Percentiles rank a stretch among this genome's conserved stretches.
Conservation (phyloP, 2,113 vertebrate species). For the Alethe castanea region DNA sequence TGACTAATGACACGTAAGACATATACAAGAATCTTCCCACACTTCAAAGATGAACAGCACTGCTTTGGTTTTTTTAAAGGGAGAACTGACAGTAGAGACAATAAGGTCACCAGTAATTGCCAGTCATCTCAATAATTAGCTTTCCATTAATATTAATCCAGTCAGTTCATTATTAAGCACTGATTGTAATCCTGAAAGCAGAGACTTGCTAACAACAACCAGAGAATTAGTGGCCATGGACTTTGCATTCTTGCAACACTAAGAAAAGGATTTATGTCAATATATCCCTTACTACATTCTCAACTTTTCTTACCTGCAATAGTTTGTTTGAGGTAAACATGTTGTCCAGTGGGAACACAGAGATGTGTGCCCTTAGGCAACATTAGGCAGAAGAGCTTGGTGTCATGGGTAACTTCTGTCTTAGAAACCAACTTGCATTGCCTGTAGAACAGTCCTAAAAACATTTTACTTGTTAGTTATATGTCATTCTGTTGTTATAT, state of each 20-base stretch:
- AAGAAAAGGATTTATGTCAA: neutral
- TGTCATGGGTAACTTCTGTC: constrained; percentile 85
- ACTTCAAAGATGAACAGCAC: neutral
- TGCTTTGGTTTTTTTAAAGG: neutral
- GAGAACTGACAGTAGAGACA: neutral
- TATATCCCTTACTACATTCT: neutral
- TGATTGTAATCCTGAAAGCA: neutral
- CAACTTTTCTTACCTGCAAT: constrained; percentile 79
- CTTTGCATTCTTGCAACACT: neutral
- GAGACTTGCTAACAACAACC: neutral
- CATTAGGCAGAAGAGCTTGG: constrained; percentile 79
- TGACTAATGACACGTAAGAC: neutral
- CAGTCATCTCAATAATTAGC: neutral
- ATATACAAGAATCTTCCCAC: neutral
- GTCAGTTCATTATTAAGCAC: neutral
- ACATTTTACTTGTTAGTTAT: neutral
- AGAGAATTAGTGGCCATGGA: neutral
- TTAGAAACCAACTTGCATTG: constrained; percentile 87
- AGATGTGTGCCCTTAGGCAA: constrained; percentile 81
- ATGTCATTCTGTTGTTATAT: neutral
- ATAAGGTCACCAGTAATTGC: neutral
- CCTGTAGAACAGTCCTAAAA: constrained; percentile 83
- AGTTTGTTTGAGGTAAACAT: constrained; percentile 88
- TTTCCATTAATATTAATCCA: neutral
- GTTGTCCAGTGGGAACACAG: constrained; percentile 83